Conservation (phyloP, 2,888 invertebrate genomes). For the Nephrotoma appendiculata region DNA sequence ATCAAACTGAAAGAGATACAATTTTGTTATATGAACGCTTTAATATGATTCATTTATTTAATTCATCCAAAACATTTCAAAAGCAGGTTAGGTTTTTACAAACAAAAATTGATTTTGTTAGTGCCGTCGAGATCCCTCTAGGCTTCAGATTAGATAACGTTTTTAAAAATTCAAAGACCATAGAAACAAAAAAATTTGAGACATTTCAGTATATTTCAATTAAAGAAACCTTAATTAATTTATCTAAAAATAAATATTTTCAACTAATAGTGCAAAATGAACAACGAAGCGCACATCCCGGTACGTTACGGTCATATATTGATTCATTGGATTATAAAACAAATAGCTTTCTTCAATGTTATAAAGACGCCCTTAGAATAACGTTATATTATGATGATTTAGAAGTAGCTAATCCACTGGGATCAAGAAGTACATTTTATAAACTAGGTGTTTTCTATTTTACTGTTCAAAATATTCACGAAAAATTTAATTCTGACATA, state of each 20-base stretch:
- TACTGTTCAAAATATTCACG: slow-evolving; percentile 6
- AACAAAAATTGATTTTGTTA: not conserved
- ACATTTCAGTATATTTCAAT: slow-evolving; percentile 6
- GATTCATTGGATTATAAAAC: too few species aligned
- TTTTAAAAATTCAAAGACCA: not conserved
- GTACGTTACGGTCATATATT: too few species aligned
- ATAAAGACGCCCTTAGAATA: not conserved
- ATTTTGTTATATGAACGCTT: too few species aligned
- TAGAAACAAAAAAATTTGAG: not conserved
- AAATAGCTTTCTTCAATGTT: too few species aligned
- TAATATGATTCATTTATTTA: not conserved
- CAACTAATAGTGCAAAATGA: too few species aligned
- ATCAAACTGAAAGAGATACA: too few species aligned
- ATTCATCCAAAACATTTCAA: not conserved
- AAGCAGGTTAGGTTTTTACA: not conserved
- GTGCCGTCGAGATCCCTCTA: not conserved
- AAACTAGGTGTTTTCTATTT: slow-evolving; percentile 8
- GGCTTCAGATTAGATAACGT: not conserved
- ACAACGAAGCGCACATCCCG: too few species aligned
- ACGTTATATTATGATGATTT: slow-evolving; percentile 7
- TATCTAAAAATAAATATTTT: not conserved
- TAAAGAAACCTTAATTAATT: not conserved
- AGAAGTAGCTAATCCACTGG: not conserved
- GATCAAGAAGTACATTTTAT: slow-evolving; percentile 3
- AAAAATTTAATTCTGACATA: not conserved